Conservation (phyloP, 2,113 vertebrate genomes). For the Campylorhamphus procurvoides region DNA sequence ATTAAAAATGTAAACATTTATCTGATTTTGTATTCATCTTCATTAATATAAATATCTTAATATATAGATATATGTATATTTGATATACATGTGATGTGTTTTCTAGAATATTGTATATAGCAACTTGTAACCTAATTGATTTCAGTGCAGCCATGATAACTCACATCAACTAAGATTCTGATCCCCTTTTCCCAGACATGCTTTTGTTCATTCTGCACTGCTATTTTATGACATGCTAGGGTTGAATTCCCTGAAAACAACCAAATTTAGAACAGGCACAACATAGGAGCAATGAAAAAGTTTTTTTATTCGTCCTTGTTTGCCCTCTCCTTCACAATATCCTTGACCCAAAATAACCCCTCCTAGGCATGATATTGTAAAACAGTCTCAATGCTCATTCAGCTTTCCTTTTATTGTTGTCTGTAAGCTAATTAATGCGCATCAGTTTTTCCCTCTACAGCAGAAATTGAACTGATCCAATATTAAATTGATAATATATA, state of each 20-base stretch:
- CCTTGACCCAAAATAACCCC: constrained; percentile 56
- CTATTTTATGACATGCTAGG: background rate
- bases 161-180: background rate
- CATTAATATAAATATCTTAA: background rate
- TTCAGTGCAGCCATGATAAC: background rate
- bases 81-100: background rate
- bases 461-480: background rate
- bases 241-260: constrained; percentile 32
- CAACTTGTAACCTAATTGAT: background rate
- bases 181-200: background rate
- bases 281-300: constrained; percentile 3
- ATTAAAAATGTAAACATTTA: background rate
- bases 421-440: background rate
- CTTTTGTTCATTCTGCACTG: constrained; percentile 12
- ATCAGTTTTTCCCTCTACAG: background rate
- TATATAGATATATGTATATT: background rate
- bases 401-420: constrained; percentile 14
- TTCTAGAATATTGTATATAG: background rate
- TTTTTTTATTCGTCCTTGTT: constrained; percentile 49
- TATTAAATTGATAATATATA: background rate
- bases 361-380: background rate
- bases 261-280: constrained; percentile 21
- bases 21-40: background rate
- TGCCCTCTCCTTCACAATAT: constrained; percentile 34
- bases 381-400: constrained; percentile 6